Conservation (phyloP, 2,888 invertebrate genomes). For the Merodon equestris region DNA sequence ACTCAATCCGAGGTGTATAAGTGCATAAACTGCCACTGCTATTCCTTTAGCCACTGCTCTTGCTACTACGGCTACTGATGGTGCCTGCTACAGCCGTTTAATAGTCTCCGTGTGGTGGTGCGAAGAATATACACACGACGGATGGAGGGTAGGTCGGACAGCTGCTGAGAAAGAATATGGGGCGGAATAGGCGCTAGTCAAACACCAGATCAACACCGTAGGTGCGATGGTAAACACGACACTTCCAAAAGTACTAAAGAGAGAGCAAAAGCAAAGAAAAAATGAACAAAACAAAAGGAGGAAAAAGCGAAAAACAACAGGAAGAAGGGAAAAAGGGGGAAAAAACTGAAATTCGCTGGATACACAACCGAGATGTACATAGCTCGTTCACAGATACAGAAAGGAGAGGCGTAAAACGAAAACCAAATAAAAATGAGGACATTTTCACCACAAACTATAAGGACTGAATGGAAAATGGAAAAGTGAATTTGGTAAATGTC, state of each 20-base stretch:
- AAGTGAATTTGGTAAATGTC: background rate
- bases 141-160: slow-evolving; percentile 27
- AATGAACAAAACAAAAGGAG: background rate
- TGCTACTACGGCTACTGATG: background rate
- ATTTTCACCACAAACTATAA: slow-evolving; percentile 21
- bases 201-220: slow-evolving; percentile 78
- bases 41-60: too few species aligned
- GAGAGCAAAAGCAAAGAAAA: slow-evolving; percentile 52
- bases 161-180: slow-evolving; percentile 59
- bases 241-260: slow-evolving; percentile 70
- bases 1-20: slow-evolving; percentile 55
- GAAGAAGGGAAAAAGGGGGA: slow-evolving; percentile 52
- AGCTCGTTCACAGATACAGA: slow-evolving; percentile 13
- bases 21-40: slow-evolving; percentile 43
- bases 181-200: slow-evolving; percentile 70
- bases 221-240: slow-evolving; percentile 76
- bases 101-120: slow-evolving; percentile 20
- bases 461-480: background rate
- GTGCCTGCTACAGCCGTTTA: background rate
- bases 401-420: slow-evolving; percentile 1
- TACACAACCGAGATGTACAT: slow-evolving; percentile 55
- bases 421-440: slow-evolving; percentile 15
- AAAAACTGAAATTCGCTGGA: slow-evolving; percentile 30
- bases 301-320: too few species aligned
- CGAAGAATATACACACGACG: slow-evolving; percentile 11